Conservation (phyloP, 2,113 vertebrate species). For the Cyphomyrus discorhynchus region DNA sequence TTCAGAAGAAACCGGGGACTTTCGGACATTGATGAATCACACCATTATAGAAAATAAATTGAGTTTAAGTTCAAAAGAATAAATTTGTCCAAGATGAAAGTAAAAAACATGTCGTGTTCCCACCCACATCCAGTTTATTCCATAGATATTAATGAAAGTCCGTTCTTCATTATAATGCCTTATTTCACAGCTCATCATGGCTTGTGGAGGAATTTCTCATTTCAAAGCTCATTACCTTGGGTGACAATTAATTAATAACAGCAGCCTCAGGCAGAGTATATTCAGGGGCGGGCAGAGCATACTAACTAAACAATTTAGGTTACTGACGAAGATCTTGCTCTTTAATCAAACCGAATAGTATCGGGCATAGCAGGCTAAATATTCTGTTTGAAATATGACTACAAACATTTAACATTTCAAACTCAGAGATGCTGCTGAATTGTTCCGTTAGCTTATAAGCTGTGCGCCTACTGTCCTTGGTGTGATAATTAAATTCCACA, state of each 20-base stretch:
- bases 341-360: neutral
- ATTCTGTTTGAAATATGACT: neutral
- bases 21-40: constrained; percentile 27
- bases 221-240: constrained; percentile 39
- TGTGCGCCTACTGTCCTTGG: constrained; percentile 19
- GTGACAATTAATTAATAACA: constrained; percentile 37
- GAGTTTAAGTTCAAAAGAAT: constrained; percentile 24
- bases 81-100: constrained; percentile 17
- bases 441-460: neutral
- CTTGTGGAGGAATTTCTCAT: constrained; percentile 26
- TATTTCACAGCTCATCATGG: constrained; percentile 36
- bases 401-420: neutral
- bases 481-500: constrained; percentile 48
- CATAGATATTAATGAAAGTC: constrained; percentile 23
- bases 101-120: constrained; percentile 4
- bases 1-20: neutral
- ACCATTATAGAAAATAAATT: constrained; percentile 27
- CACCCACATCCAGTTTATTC: neutral
- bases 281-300: neutral
- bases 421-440: neutral
- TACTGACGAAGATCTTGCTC: neutral
- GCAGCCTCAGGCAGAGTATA: constrained; percentile 13
- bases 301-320: constrained; percentile 7
- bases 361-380: neutral
- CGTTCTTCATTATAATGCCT: constrained; percentile 28